These are phyloP conservation scores for Anoplolepis gracilipes DNA, from an alignment of 1,140 invertebrate genomes.

Conservation along the genomic window DNA sequence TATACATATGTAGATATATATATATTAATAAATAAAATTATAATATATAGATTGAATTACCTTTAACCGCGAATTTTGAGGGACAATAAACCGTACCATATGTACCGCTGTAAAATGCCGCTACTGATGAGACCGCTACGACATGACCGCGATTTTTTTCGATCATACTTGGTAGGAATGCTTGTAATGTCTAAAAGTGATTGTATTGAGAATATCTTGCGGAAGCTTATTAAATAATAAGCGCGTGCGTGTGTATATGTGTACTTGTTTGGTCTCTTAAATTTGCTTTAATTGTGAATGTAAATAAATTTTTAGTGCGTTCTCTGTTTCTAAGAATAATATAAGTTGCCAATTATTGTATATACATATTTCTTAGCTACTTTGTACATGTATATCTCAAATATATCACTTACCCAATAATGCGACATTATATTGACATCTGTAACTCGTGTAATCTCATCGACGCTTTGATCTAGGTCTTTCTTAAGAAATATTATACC, in stretches of 20 bases:
- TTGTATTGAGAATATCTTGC: background rate
- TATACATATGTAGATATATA: too few species aligned
- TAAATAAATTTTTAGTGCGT: too few species aligned
- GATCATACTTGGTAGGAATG: conserved; percentile 93
- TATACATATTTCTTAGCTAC: background rate
- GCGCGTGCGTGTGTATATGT: too few species aligned
- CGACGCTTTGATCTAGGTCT: conserved; percentile 88
- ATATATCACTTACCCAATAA: conserved; percentile 89
- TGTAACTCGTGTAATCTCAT: conserved; percentile 90
- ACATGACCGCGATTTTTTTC: conserved; percentile 92
- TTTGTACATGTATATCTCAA: background rate
- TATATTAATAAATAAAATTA: too few species aligned
- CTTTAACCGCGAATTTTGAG: too few species aligned
- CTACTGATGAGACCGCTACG: conserved; percentile 93
- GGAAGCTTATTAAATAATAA: background rate
- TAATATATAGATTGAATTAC: too few species aligned
- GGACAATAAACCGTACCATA: conserved; percentile 88
- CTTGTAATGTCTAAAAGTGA: conserved; percentile 89
- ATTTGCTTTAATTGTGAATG: too few species aligned
- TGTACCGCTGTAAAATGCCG: conserved; percentile 90
- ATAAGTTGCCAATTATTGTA: background rate
- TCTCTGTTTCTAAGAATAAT: background rate
- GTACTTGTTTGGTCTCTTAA: background rate
- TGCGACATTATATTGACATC: conserved; percentile 93
- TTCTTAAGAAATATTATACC: conserved; percentile 93